A percentile compares a stretch with the other conserved stretches of the same genome.
Conservation (phyloP, 2,797 vertebrate species). For the Cirrhinus molitorella region DNA sequence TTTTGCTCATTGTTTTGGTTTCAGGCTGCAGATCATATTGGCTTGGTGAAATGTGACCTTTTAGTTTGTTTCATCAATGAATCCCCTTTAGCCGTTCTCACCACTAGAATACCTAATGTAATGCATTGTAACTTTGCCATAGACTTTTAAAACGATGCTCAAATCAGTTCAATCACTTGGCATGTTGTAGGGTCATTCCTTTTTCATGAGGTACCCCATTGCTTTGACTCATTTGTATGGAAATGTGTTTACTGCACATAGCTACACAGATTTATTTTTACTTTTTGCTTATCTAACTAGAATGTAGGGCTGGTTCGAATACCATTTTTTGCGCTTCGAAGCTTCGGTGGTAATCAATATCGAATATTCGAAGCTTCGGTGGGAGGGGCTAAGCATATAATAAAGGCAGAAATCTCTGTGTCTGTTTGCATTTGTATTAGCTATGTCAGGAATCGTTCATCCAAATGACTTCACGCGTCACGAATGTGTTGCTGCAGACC, state of each 20-base stretch:
- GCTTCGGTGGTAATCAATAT: no score
- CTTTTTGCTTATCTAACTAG: neutral
- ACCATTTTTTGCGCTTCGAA: no score
- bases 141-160: conserved; percentile 2
- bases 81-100: conserved; percentile 30
- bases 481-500: no score
- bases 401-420: no score
- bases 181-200: neutral
- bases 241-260: neutral
- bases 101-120: conserved; percentile 39
- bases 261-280: conserved; percentile 8
- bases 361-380: no score
- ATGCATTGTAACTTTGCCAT: conserved; percentile 29
- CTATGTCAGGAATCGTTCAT: no score
- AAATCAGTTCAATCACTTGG: conserved; percentile 26
- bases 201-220: neutral
- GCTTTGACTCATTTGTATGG: conserved; percentile 10
- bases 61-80: conserved; percentile 41
- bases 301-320: no score
- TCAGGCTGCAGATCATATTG: conserved; percentile 40
- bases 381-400: no score
- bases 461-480: no score
- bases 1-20: conserved; percentile 25
- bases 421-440: no score
- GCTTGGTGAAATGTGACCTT: conserved; percentile 49